phyloP scores from a whole-genome alignment of 2,888 invertebrate species.

The Drosophila kanekoi region DNA sequence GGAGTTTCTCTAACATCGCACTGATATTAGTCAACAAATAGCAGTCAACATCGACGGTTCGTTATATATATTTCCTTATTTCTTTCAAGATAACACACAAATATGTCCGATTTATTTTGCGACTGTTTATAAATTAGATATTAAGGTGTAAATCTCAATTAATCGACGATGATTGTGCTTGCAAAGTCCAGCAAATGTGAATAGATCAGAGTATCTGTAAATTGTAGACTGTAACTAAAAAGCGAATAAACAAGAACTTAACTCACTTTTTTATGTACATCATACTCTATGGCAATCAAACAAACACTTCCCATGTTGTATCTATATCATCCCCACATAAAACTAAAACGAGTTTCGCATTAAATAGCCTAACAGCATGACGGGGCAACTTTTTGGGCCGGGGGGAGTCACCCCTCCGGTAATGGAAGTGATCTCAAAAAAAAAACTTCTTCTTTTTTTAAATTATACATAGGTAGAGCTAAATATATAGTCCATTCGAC shows the following conservation, averaged over 20 bases:
- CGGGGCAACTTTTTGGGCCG: constrained; percentile 20
- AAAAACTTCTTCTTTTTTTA: background rate
- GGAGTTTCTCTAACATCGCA: background rate
- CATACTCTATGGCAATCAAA: background rate
- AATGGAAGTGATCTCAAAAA: background rate
- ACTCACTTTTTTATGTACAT: background rate
- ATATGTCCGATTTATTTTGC: too few relatives aligned
- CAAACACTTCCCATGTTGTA: background rate
- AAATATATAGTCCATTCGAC: constrained; percentile 22
- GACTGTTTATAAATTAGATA: background rate
- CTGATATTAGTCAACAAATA: background rate
- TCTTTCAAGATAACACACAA: too few relatives aligned
- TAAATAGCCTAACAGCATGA: constrained; percentile 30
- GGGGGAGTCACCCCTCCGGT: background rate
- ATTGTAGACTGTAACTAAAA: background rate
- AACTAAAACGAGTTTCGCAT: constrained; percentile 12
- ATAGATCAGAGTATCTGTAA: background rate
- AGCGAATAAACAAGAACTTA: background rate
- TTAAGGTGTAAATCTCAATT: background rate
- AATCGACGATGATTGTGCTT: background rate
- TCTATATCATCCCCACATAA: constrained; percentile 1
- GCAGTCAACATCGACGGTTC: background rate
- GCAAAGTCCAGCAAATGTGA: background rate
- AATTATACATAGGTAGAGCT: background rate
- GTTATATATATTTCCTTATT: too few relatives aligned